Conservation (phyloP, 2,797 vertebrate species). For the Enteromius unitaeniatus region DNA sequence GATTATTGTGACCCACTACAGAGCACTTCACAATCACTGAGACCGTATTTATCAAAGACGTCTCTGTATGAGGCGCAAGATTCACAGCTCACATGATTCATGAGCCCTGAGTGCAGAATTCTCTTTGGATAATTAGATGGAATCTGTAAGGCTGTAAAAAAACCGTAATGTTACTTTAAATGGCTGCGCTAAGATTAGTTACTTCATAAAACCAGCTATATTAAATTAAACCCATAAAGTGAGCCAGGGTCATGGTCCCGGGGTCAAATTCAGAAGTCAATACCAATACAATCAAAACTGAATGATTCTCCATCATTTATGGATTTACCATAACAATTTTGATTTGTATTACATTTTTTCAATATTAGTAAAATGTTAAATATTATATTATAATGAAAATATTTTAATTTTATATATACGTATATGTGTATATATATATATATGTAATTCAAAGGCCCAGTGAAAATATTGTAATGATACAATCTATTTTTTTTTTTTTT, state of each 20-base stretch:
- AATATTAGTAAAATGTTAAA: too few species aligned
- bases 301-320: neutral
- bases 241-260: neutral
- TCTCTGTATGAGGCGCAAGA: slow-evolving; percentile 34
- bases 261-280: neutral
- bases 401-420: too few species aligned
- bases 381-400: too few species aligned
- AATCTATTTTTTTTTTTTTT: neutral
- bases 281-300: neutral
- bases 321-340: too few species aligned
- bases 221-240: neutral
- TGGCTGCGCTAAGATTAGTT: slow-evolving; percentile 10
- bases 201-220: neutral
- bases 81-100: slow-evolving; percentile 39
- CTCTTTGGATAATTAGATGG: slow-evolving; percentile 19
- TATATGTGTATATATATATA: too few species aligned
- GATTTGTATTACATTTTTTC: too few species aligned
- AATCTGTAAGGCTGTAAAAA: slow-evolving; percentile 12
- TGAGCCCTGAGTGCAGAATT: slow-evolving; percentile 30
- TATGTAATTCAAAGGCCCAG: neutral
- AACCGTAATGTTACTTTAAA: slow-evolving; percentile 18
- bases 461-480: neutral
- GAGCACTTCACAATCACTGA: slow-evolving; percentile 43
- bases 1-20: slow-evolving; percentile 34
- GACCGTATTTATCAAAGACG: slow-evolving; percentile 33